Percentiles rank a stretch among this genome's conserved stretches.
These are phyloP conservation scores for Epizoanthus scotinus DNA, from an alignment of 92 coral and sea anemone genomes.

Conservation along the genomic window DNA sequence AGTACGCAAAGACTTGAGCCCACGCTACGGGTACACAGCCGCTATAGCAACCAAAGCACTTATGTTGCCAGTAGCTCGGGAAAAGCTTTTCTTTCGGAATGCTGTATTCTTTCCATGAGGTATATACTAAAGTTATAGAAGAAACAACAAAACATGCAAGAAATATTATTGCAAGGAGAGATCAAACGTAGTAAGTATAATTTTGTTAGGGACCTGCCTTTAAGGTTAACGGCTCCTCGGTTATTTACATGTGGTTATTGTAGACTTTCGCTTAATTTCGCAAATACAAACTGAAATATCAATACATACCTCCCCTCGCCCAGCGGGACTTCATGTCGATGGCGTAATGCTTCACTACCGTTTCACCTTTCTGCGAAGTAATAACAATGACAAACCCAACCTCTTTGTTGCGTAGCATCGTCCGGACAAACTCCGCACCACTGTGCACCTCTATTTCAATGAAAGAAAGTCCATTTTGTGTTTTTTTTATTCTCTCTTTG, in stretches of 20 bases:
- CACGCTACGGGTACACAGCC: conserved; percentile 2
- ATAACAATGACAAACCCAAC: not conserved
- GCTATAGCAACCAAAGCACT: not conserved
- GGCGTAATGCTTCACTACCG: conserved; percentile 2
- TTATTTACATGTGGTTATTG: too few species aligned
- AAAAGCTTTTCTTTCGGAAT: not conserved
- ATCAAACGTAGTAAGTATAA: too few species aligned
- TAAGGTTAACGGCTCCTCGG: too few species aligned
- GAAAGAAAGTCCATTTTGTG: conserved; percentile 1
- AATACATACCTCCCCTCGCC: not conserved
- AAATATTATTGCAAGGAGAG: too few species aligned
- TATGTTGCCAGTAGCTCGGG: conserved; percentile 5
- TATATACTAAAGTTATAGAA: not conserved
- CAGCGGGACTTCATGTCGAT: not conserved
- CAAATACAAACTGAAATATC: too few species aligned
- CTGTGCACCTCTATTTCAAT: conserved; percentile 11
- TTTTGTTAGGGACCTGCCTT: too few species aligned
- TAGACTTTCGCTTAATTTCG: too few species aligned
- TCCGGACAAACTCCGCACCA: not conserved
- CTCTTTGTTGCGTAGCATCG: not conserved
- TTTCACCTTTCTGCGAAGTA: not conserved
- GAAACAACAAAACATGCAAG: not conserved
- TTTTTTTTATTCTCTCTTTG: not conserved
- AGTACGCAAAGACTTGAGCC: conserved; percentile 6
- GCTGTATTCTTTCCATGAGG: not conserved